Percentiles rank a stretch among this genome's conserved stretches.
phyloP scores from a whole-genome alignment of 1,140 invertebrate genomes.

The Drosophila chauvacae region DNA sequence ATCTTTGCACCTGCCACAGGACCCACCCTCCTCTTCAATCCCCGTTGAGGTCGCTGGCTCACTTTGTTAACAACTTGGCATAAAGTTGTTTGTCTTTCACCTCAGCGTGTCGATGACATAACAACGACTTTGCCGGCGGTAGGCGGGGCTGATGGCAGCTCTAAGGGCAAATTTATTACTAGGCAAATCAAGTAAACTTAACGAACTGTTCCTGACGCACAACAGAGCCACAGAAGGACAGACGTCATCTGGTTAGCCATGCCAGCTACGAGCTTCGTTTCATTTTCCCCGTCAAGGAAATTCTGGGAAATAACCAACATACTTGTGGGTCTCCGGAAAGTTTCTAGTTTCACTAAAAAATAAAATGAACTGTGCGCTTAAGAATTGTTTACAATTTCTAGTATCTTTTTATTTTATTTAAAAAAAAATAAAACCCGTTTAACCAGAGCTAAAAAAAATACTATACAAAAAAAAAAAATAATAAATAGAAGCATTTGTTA shows the following conservation, averaged over 20 bases:
- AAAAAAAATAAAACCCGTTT: neutral
- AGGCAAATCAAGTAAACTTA: slow-evolving; percentile 71
- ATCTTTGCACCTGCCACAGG: slow-evolving; percentile 46
- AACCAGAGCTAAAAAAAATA: neutral
- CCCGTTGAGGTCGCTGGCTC: slow-evolving; percentile 62
- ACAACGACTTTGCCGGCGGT: slow-evolving; percentile 34
- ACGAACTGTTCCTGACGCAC: slow-evolving; percentile 58
- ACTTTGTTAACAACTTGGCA: slow-evolving; percentile 80
- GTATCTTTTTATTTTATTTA: neutral
- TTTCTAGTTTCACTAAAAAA: neutral
- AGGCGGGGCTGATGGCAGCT: neutral
- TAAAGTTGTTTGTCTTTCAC: slow-evolving; percentile 80
- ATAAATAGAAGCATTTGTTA: too few relatives aligned
- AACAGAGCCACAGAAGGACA: slow-evolving; percentile 2
- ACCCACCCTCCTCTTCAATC: neutral
- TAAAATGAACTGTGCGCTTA: neutral
- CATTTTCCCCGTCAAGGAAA: neutral
- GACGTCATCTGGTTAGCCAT: slow-evolving; percentile 9
- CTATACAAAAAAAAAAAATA: too few relatives aligned
- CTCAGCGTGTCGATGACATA: slow-evolving; percentile 75
- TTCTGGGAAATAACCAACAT: neutral
- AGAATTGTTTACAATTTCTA: neutral
- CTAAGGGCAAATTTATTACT: slow-evolving; percentile 60
- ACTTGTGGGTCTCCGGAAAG: neutral
- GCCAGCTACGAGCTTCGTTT: neutral